Evolutionary conservation across 2,113 vertebrate genomes (phyloP).

Genomic region (Chaetorhynchus papuensis): DNA sequence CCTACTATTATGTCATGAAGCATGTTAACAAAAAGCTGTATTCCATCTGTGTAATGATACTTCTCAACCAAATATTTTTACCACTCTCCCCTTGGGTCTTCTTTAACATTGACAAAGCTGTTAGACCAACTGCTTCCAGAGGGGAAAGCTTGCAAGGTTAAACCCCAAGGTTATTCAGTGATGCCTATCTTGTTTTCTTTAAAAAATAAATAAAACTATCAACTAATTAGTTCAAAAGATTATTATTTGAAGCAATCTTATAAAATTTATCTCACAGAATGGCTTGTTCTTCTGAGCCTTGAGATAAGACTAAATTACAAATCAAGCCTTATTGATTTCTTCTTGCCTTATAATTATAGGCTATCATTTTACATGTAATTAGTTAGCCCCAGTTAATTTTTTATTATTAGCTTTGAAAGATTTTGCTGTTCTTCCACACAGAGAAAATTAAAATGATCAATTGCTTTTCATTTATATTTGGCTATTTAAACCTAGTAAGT

Average conservation of each 20-base stretch:
- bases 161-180: not conserved
- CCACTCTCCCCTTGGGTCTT: not conserved
- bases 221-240: not conserved
- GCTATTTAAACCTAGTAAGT: not conserved
- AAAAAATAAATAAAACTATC: not conserved
- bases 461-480: not conserved
- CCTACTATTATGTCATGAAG: not conserved
- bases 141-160: not conserved
- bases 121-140: not conserved
- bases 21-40: not conserved
- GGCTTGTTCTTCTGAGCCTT: not conserved
- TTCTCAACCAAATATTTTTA: not conserved
- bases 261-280: not conserved
- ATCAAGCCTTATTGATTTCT: not conserved
- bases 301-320: constrained; percentile 15
- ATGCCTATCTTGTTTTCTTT: not conserved
- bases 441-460: not conserved
- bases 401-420: not conserved
- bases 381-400: not conserved
- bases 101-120: not conserved
- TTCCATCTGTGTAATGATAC: not conserved
- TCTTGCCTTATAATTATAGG: not conserved
- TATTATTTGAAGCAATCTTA: not conserved
- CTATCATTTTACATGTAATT: not conserved
- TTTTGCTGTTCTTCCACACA: not conserved